Evolutionary conservation across 2,888 invertebrate genomes (phyloP).

Genomic region (Drosophila ustulata): DNA sequence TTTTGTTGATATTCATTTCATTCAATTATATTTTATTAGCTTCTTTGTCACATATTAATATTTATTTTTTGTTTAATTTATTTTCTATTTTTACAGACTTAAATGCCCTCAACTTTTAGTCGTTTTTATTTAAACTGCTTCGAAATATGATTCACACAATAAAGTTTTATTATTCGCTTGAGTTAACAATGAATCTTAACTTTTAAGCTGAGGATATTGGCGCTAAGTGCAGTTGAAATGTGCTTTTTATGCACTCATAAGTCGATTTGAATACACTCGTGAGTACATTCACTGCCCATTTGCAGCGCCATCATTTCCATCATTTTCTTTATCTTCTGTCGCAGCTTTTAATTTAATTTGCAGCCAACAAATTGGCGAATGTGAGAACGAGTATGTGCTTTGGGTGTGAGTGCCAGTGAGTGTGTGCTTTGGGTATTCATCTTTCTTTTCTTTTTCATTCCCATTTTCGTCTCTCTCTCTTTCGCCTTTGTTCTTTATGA

Average conservation of each 20-base stretch:
- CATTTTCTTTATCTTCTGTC: constrained; percentile 12
- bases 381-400: constrained; percentile 6
- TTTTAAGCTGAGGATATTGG: too few relatives aligned
- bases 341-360: constrained; percentile 59
- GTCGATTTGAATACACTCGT: neutral
- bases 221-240: too few relatives aligned
- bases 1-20: too few relatives aligned
- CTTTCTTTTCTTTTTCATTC: neutral
- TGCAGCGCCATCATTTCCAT: neutral
- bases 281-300: neutral
- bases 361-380: constrained; percentile 45
- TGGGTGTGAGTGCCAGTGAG: constrained; percentile 5
- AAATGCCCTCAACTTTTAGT: too few relatives aligned
- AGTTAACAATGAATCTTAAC: too few relatives aligned
- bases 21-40: too few relatives aligned
- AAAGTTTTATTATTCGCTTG: too few relatives aligned
- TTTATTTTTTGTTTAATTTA: too few relatives aligned
- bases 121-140: neutral
- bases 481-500: constrained; percentile 50
- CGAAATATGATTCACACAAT: neutral
- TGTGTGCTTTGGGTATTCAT: constrained; percentile 8
- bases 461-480: neutral
- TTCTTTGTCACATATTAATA: too few relatives aligned
- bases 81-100: too few relatives aligned
- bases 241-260: neutral